These are phyloP conservation scores for Bostrychus sinensis DNA, from an alignment of 2,113 vertebrate species.

Conservation along the genomic window DNA sequence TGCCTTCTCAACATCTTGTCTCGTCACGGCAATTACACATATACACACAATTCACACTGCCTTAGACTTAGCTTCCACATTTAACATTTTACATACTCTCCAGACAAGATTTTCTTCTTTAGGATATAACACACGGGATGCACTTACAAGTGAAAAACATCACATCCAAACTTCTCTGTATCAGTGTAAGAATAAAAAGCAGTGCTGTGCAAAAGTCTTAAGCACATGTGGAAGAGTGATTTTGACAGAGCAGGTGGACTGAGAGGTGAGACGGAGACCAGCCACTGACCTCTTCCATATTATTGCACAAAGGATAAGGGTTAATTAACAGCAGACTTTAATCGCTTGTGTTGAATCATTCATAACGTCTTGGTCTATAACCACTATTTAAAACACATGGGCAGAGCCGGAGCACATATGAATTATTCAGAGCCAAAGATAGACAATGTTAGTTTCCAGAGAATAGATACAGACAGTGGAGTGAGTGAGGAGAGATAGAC, in stretches of 20 bases:
- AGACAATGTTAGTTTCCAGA: conserved; percentile 42
- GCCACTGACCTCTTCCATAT: conserved; percentile 57
- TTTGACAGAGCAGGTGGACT: conserved; percentile 53
- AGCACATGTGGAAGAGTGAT: not conserved
- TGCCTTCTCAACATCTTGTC: conserved; percentile 82
- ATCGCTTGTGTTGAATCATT: conserved; percentile 76
- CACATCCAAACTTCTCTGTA: not conserved
- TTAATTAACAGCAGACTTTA: conserved; percentile 78
- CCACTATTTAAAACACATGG: conserved; percentile 73
- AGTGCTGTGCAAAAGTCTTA: no score
- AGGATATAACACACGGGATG: conserved; percentile 24
- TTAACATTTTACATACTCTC: conserved; percentile 55
- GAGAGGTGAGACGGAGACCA: conserved; percentile 54
- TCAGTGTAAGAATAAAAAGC: not conserved
- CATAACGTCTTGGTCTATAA: conserved; percentile 66
- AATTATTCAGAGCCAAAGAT: conserved; percentile 65
- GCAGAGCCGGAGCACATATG: conserved; percentile 53
- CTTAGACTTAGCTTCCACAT: conserved; percentile 22
- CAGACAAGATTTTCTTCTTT: conserved; percentile 32
- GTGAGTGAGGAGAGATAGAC: not conserved
- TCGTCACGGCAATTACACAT: conserved; percentile 83
- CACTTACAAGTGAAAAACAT: conserved; percentile 8
- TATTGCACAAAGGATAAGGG: conserved; percentile 62
- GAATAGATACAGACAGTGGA: conserved; percentile 31
- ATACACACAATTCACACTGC: conserved; percentile 37